Percentiles rank a stretch among this genome's conserved stretches.
Conservation (phyloP, 2,113 vertebrate genomes). For the Natator depressus region DNA sequence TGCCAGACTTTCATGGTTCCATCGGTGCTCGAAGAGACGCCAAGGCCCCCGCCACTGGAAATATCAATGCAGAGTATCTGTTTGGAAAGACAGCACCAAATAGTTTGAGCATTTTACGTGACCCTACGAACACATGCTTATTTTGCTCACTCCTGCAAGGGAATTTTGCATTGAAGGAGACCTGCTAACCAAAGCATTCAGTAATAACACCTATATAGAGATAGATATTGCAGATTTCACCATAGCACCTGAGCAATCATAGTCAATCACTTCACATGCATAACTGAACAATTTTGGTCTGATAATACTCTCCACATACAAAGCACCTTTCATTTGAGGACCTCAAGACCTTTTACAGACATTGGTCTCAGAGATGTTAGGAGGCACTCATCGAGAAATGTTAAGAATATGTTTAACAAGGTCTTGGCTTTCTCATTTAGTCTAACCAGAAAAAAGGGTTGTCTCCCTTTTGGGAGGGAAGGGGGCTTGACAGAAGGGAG, state of each 20-base stretch:
- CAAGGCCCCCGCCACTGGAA: conserved; percentile 82
- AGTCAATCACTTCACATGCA: neutral
- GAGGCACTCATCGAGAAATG: neutral
- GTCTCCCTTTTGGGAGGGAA: neutral
- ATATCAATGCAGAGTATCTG: conserved; percentile 82
- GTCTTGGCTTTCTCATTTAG: neutral
- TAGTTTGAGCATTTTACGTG: neutral
- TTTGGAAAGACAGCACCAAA: conserved; percentile 1
- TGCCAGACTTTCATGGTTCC: conserved; percentile 86
- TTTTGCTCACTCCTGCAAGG: neutral
- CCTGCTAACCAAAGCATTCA: neutral
- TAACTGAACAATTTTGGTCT: neutral
- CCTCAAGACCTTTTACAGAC: neutral
- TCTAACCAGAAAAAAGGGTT: neutral
- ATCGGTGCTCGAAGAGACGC: conserved; percentile 80
- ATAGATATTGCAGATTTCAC: neutral
- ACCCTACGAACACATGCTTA: fast-evolving
- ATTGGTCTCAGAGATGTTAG: neutral
- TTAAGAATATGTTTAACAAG: neutral
- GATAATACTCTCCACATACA: neutral
- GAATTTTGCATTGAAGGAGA: neutral
- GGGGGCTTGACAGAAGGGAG: neutral
- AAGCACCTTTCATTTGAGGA: neutral
- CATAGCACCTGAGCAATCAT: neutral
- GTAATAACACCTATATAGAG: neutral